Conservation (phyloP, 2,888 invertebrate genomes). For the Rutpela maculata region DNA sequence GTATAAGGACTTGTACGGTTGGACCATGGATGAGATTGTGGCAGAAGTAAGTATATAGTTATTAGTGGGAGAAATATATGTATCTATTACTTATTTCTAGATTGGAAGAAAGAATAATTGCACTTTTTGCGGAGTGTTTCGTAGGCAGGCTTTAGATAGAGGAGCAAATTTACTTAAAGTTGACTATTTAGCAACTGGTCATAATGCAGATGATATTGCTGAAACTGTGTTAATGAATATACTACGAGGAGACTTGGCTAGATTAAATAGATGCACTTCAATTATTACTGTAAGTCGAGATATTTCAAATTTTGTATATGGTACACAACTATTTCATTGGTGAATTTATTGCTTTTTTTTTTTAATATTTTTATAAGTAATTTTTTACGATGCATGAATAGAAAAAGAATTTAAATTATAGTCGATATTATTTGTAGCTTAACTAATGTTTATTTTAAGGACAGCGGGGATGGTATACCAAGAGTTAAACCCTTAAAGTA, state of each 20-base stretch:
- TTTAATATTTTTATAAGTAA: no score
- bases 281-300: conserved; percentile 85
- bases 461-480: conserved; percentile 88
- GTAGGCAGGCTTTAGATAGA: conserved; percentile 96
- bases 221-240: conserved; percentile 99
- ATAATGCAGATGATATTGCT: conserved; percentile 98
- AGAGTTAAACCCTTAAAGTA: conserved; percentile 98
- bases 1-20: conserved; percentile 97
- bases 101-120: conserved; percentile 95
- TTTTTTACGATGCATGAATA: no score
- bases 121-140: conserved; percentile 96
- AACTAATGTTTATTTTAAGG: conserved; percentile 73
- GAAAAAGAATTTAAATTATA: no score
- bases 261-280: conserved; percentile 93
- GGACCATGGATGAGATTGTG: conserved; percentile 99
- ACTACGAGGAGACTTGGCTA: conserved; percentile 95
- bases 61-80: background rate
- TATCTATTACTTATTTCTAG: conserved; percentile 67
- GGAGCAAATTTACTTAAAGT: conserved; percentile 93
- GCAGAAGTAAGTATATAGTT: conserved; percentile 78
- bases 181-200: conserved; percentile 96
- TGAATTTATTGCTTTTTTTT: background rate
- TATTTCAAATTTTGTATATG: background rate
- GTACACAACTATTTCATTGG: background rate
- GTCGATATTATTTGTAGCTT: background rate